phyloP scores from a whole-genome alignment of 2,888 invertebrate species.

The Eilema griseolum region DNA sequence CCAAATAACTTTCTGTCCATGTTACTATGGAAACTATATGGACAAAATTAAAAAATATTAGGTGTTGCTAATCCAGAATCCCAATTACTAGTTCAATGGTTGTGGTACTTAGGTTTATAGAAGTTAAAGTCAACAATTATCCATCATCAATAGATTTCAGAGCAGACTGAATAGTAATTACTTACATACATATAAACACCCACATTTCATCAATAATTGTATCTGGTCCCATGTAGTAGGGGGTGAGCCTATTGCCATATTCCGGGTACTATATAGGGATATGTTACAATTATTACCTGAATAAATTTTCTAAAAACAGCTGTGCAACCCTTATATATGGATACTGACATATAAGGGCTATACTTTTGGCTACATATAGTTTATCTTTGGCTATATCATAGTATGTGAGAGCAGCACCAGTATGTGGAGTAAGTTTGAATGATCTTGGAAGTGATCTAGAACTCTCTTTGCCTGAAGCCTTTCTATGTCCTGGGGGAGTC shows the following conservation, averaged over 20 bases:
- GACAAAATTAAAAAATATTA: too few species aligned
- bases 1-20: too few species aligned
- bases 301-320: constrained; percentile 95
- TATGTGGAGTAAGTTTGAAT: constrained; percentile 93
- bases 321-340: constrained; percentile 96
- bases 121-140: too few species aligned
- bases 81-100: too few species aligned
- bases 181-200: too few species aligned
- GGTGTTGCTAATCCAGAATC: too few species aligned
- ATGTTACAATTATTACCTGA: constrained; percentile 87
- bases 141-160: background rate
- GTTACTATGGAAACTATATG: too few species aligned
- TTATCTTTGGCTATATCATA: constrained; percentile 98
- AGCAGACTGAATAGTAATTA: background rate
- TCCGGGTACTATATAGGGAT: too few species aligned
- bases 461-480: constrained; percentile 88
- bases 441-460: constrained; percentile 96
- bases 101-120: too few species aligned
- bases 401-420: constrained; percentile 93
- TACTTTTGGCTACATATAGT: constrained; percentile 97
- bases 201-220: too few species aligned
- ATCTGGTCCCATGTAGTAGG: too few species aligned
- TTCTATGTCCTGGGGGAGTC: constrained; percentile 88
- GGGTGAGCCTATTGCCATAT: too few species aligned
- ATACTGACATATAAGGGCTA: constrained; percentile 96